Base-by-base conservation (phyloP, 2,113 vertebrate genomes). In the Psettodes erumei region DNA sequence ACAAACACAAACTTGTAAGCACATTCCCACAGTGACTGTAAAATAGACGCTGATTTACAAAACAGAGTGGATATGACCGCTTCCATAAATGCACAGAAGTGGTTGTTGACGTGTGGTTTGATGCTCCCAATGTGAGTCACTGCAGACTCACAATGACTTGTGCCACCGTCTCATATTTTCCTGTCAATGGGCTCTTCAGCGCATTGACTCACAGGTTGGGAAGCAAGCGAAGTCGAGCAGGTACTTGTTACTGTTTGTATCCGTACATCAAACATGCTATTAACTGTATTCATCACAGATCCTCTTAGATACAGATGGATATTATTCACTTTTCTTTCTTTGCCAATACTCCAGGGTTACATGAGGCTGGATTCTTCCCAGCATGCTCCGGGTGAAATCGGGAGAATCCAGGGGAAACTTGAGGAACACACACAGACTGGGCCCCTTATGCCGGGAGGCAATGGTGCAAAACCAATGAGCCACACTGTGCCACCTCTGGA, bases 401-500 rank as follows among this genome's bases (percentile, higher is more conserved):
- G 42, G 21, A 40, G 30, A 66, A 66, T 67, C 62, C 56, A 62
- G 8, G 68, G 30, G 23, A 79, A 65, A 64, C 6, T 23, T 35
- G 27, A 43, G 3, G 2, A 37, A 47, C 37, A 47, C 21, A 28
- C 43, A 40, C 28, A 54, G 6, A 59, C 63, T 6, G 16, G 63
- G 37, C 27, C 33, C 42, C 28, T 58, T 12, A 8, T 42, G 47
- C 66, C 21, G 12, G 7, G 55, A 50, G 77, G 77, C 21, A 35
- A 35, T 27, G 21, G 28, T 63, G 43, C 43, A 60, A n/a, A 62
- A 51, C 65, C 60, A 60, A 37, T 60, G 64, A 85, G 54, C 45
- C 56, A 68, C 73, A 47, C 50, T 68, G 18, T 54, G 45, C n/a
- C 38, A 35, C 64, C 53, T 65, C 65, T 19, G 65, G 71, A 47